Percentiles rank a stretch among this genome's conserved stretches.
phyloP scores from a whole-genome alignment of 2,797 vertebrate species.

The Eidolon dupreanum region DNA sequence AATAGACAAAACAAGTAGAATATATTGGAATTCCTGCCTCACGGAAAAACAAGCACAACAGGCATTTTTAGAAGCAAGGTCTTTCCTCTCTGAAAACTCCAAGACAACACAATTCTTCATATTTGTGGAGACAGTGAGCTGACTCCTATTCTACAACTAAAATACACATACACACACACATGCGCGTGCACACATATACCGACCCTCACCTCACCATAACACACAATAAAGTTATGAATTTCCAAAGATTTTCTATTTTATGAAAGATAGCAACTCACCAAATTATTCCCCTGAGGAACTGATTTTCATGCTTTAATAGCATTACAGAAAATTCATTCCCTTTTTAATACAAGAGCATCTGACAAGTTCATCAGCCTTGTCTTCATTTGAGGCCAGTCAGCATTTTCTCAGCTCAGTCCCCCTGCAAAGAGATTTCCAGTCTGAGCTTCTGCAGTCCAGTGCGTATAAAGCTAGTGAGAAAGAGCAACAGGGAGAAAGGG shows the following conservation, averaged over 20 bases:
- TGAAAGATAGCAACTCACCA: not conserved
- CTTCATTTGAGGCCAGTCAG: not conserved
- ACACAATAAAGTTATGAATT: not conserved
- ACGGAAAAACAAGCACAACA: not conserved
- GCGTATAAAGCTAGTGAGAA: not conserved
- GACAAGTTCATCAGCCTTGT: not conserved
- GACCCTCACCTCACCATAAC: not conserved
- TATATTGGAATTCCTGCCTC: not conserved
- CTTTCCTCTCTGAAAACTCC: not conserved
- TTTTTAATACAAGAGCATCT: not conserved
- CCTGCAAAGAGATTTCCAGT: not conserved
- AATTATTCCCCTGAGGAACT: not conserved
- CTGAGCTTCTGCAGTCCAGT: not conserved
- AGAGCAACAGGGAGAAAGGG: not conserved
- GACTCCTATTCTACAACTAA: not conserved
- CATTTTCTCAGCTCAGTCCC: constrained; percentile 7
- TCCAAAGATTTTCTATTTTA: not conserved
- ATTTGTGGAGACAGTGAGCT: not conserved
- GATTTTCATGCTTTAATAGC: constrained; percentile 47
- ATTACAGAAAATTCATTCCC: constrained; percentile 46
- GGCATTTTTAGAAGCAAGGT: not conserved
- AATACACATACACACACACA: too few relatives aligned
- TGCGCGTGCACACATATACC: not conserved
- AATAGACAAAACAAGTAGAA: not conserved
- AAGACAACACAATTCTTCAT: not conserved